A percentile compares a stretch with the other conserved stretches of the same genome.
Evolutionary conservation across 2,888 invertebrate genomes (phyloP).

Genomic region (Scaptomyza reducta): DNA sequence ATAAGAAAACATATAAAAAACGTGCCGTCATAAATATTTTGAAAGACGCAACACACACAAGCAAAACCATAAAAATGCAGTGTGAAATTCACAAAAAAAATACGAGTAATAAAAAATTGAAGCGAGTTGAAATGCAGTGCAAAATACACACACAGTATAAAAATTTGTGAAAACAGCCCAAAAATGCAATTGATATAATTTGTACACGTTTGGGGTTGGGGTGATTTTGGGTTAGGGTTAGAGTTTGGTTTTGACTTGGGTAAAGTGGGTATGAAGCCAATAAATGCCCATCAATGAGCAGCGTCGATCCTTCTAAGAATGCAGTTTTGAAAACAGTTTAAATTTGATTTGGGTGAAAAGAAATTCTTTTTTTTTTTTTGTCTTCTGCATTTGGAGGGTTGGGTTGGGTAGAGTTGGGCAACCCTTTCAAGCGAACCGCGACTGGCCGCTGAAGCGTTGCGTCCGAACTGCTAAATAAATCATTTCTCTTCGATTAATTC

Average conservation of each 20-base stretch:
- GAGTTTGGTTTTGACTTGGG: conserved; percentile 15
- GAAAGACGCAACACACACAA: conserved; percentile 46
- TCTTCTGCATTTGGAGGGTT: conserved; percentile 6
- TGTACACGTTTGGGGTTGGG: conserved; percentile 6
- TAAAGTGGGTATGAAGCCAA: conserved; percentile 59
- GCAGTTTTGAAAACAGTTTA: conserved; percentile 81
- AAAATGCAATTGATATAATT: conserved; percentile 46
- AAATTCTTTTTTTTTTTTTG: conserved; percentile 4
- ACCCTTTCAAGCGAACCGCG: conserved; percentile 55
- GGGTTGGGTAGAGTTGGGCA: conserved; percentile 43
- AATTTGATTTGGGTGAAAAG: conserved; percentile 77
- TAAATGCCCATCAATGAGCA: conserved; percentile 77
- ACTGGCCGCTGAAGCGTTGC: conserved; percentile 72
- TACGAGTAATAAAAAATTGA: conserved; percentile 18
- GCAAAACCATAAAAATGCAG: conserved; percentile 76
- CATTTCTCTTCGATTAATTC: conserved; percentile 85
- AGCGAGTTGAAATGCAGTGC: conserved; percentile 48
- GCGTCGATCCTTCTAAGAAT: conserved; percentile 54
- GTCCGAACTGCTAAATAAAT: conserved; percentile 82
- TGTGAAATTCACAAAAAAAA: conserved; percentile 70
- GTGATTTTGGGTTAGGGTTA: conserved; percentile 13
- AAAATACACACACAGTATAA: conserved; percentile 62
- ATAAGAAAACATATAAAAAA: conserved; percentile 57
- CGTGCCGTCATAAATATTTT: conserved; percentile 71
- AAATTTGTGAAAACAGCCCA: conserved; percentile 47